Percentiles rank a stretch among this genome's conserved stretches.
These are phyloP conservation scores for Heloderma charlesbogerti DNA, from an alignment of 2,113 vertebrate genomes.

Conservation along the genomic window DNA sequence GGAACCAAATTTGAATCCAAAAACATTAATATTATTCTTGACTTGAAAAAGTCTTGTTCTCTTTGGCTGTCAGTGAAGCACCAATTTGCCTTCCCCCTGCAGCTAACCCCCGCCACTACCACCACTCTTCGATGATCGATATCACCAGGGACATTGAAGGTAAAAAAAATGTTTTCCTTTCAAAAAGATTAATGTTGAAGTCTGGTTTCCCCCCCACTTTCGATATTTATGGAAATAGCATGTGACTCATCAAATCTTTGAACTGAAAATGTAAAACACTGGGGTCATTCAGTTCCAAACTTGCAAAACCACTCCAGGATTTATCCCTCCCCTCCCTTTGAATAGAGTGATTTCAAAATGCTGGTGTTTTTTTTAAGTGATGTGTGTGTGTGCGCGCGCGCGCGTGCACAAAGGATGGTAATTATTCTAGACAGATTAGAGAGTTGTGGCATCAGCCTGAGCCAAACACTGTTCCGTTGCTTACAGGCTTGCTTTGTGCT, in stretches of 20 bases:
- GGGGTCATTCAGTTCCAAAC: constrained; percentile 65
- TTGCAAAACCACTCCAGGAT: constrained; percentile 14
- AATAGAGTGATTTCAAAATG: not conserved
- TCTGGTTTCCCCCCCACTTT: not conserved
- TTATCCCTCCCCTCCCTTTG: not conserved
- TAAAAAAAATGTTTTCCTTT: constrained; percentile 12
- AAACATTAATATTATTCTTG: not conserved
- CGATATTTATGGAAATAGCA: constrained; percentile 68
- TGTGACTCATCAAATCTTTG: constrained; percentile 66
- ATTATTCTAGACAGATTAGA: constrained; percentile 12
- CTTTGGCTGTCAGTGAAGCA: fast-evolving
- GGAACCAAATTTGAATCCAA: not conserved
- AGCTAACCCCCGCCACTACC: too few relatives aligned
- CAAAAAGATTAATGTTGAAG: not conserved
- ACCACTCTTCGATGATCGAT: fast-evolving
- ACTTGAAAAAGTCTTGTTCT: not conserved
- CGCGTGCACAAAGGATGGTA: not conserved
- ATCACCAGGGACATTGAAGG: fast-evolving
- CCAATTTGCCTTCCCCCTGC: fast-evolving
- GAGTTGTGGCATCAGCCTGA: constrained; percentile 44
- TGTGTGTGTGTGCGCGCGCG: not conserved
- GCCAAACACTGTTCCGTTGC: constrained; percentile 24
- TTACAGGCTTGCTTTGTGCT: constrained; percentile 27
- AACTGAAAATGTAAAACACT: constrained; percentile 55
- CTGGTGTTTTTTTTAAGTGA: constrained; percentile 28